Base-by-base conservation (phyloP, 2,888 invertebrate genomes). In the Apoda limacodes region DNA sequence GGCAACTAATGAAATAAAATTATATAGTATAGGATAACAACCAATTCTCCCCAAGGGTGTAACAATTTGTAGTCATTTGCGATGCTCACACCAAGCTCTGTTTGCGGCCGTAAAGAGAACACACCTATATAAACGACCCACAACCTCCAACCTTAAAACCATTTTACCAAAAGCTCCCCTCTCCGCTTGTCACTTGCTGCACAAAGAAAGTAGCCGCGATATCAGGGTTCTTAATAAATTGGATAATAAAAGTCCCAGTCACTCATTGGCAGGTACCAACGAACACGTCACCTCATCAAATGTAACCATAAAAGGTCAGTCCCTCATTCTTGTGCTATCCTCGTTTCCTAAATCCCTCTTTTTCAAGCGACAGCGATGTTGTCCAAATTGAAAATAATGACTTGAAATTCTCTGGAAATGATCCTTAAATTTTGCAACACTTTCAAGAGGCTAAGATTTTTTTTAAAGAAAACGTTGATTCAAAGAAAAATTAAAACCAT, bases 31-130 rank as follows among this genome's bases (percentile, higher is more conserved):
- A n/a, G n/a, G n/a, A n/a, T n/a, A n/a, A n/a, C n/a, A n/a, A n/a
- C n/a, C 61, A 56, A 62, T 67, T 58, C 52, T 46, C 39, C 42
- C 58, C 50, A 48, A 60, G 60, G 66, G 62, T 65, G 60, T 61
- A 57, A 60, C 69, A 67, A 74, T 75, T 75, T 72, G 63, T 56
- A 54, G 52, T 57, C 70, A 69, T 70, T 76, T 67, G 60, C 54
- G 47, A 52, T 50, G 58, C 56, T 55, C 61, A 62, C 64, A 61
- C 61, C 51, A 60, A 61, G 62, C 50, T 54, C 57, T 68, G 76
- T 76, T 76, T 72, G 71, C 69, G 7, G 49, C 58, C 60, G 60
- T 74, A 71, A 70, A 72, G 48, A 55, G 49, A 60, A 63, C 75
- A 70, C 76, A 59, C 75, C 76, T 70, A 63, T 42, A 47, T 46